Base-by-base conservation (phyloP, 1,140 invertebrate species). In the Drosophila asahinai region DNA sequence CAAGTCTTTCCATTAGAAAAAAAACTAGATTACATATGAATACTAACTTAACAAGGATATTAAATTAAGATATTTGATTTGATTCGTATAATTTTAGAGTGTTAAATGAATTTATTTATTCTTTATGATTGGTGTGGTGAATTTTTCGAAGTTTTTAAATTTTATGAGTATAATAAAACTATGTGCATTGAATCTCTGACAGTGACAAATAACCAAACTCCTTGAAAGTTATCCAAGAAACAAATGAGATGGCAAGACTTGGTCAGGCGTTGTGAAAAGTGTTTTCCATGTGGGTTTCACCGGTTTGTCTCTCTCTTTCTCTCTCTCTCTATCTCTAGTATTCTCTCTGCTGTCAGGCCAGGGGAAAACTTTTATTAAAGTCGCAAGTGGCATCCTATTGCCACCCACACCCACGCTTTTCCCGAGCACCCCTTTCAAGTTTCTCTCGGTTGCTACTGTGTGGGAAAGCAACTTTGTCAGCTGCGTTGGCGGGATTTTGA, bases 381-480 rank as follows among this genome's bases (percentile, higher is more conserved):
- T 60, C 38, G 47, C 47, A 60, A 73, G 47, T 38, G 45, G 67
- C 38, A 73, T 73, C 52, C 54, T 42, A 72, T 61, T 52, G 30
- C 67, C 43, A 12, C 17, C 30, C 15, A n/a, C n/a, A 19, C 38
- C 45, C 36, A 70, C 54, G 17, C 43, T 45, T 70, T 43, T n/a
- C 64, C 64, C 27, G 17, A 61, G 62, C 49, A 62, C 73, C 25
- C 49, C 38, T 17, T 36, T 27, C 64, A 25, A 70, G 60, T 72
- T 73, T 48, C 11, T 48, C 12, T 17, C 36, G 14, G 8, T 42
- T 38, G 25, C 48, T 15, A 12, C 71, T 72, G 15, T 40, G 64
- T 54, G 55, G 33, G 19, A 64, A 63, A 78, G 47, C 54, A 65
- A 72, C 66, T 70, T 79, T 79, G 76, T 79, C 76, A 72, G 65